These are phyloP conservation scores for Drosophila funebris DNA, from an alignment of 1,140 invertebrate genomes.

Conservation along the genomic window DNA sequence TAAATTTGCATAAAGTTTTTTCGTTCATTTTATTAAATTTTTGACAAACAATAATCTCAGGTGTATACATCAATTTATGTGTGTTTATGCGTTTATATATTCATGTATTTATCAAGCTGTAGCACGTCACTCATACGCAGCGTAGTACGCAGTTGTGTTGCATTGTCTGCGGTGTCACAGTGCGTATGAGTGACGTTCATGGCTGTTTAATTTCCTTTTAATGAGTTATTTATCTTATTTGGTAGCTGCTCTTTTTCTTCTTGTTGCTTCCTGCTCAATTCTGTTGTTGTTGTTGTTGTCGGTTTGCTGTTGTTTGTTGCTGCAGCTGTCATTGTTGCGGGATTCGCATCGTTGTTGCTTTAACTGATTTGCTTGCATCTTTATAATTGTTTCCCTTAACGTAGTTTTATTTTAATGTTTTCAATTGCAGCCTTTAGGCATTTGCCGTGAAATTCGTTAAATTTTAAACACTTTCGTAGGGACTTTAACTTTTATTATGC, in stretches of 20 bases:
- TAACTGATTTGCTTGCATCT: slow-evolving; percentile 54
- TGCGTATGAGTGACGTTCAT: slow-evolving; percentile 76
- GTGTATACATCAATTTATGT: background rate
- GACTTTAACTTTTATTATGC: background rate
- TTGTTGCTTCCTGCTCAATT: background rate
- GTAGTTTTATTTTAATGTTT: slow-evolving; percentile 34
- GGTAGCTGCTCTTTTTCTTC: background rate
- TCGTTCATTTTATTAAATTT: background rate
- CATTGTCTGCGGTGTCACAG: slow-evolving; percentile 24
- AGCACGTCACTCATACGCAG: slow-evolving; percentile 62
- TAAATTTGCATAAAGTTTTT: background rate
- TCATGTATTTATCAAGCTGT: slow-evolving; percentile 46
- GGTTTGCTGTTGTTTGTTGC: slow-evolving; percentile 21
- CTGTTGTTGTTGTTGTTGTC: slow-evolving; percentile 11
- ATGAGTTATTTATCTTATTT: slow-evolving; percentile 76
- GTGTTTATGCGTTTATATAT: too few species aligned
- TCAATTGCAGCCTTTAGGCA: slow-evolving; percentile 28
- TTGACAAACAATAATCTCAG: slow-evolving; percentile 6
- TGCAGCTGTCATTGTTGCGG: slow-evolving; percentile 40
- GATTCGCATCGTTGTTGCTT: slow-evolving; percentile 48
- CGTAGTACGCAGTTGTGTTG: too few species aligned
- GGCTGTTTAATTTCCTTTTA: slow-evolving; percentile 76
- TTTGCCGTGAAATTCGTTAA: background rate
- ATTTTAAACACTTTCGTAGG: slow-evolving; percentile 2
- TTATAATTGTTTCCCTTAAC: slow-evolving; percentile 31